Evolutionary conservation across 1,140 invertebrate genomes (phyloP).

Genomic region (Teleogryllus occipitalis): DNA sequence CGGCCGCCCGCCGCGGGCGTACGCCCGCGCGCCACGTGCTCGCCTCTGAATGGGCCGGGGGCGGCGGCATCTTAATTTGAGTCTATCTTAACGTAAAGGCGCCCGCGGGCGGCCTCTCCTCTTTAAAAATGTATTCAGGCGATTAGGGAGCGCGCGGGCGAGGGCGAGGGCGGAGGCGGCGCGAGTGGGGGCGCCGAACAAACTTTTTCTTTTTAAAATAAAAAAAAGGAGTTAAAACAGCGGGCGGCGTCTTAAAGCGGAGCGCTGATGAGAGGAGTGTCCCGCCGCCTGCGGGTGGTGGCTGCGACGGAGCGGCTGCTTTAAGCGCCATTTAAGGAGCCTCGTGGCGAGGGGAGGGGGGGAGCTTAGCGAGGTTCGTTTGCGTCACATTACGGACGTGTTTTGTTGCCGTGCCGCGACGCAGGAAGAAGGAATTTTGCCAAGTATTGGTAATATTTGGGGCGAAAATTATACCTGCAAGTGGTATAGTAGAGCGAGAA

Average conservation of each 20-base stretch:
- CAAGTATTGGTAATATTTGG: no score
- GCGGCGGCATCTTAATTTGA: background rate
- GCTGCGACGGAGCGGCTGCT: no score
- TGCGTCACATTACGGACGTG: no score
- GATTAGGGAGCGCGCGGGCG: background rate
- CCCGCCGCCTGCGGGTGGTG: background rate
- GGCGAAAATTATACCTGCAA: no score
- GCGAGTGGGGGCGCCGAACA: background rate
- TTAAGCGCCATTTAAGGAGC: no score
- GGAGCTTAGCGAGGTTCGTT: no score
- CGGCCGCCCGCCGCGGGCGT: no score
- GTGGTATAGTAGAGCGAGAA: no score
- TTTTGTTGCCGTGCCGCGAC: no score
- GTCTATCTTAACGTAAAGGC: constrained; percentile 4
- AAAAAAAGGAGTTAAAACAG: constrained; percentile 2
- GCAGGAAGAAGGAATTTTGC: no score
- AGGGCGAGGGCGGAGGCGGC: no score
- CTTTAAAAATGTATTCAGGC: background rate
- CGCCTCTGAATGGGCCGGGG: background rate
- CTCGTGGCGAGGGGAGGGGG: no score
- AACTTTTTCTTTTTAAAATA: constrained; percentile 6
- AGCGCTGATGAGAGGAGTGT: background rate
- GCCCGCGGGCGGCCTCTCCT: background rate
- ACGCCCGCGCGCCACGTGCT: background rate
- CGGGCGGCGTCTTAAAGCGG: background rate